Evolutionary conservation across 2,797 vertebrate genomes (phyloP), one percentile per base, ranked within the genome.

Genomic region (Trachurus trachurus): DNA sequence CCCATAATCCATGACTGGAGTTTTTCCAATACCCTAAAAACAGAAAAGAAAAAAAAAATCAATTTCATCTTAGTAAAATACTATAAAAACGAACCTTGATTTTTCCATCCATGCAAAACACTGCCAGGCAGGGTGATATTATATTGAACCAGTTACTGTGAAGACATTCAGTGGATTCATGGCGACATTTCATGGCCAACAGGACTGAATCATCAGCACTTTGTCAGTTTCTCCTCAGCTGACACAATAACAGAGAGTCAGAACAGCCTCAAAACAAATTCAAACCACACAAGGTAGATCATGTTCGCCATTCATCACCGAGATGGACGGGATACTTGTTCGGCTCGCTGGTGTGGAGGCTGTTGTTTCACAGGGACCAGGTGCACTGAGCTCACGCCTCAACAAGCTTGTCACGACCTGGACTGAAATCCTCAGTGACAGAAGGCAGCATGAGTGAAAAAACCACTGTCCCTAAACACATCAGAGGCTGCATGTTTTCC

Each of bases 341-440:
- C 17, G 62, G 9, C 13, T 65, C 0, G 9, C 1, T 62, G 65
- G 70, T 57, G 37, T 26, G 49, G 73, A 53, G 44, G 70, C 40
- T 57, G 68, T 26, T 21, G 50, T 53, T 71, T 70, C 52, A 40
- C 54, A 19, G 80, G 79, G 15, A 80, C 21, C 84, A 75, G 86
- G 81, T 83, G 82, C 57, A 45, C 68, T 37, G 7, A n/a, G 16
- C 37, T 37, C 15, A 16, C 19, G 31, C 54, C 61, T 83, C 66
- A 31, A 17, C 58, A 67, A 62, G 57, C 57, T 77, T 40, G 31
- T 53, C 52, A 73, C 29, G 17, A 71, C 45, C 57, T 66, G 49
- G 58, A 76, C 47, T 26, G 1, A 71, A 68, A 90, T 63, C 53
- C 42, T 34, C 56, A 59, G 61, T 65, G 88, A 88, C 84, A 53